A percentile compares a stretch with the other conserved stretches of the same genome.
Conservation (phyloP, 2,797 vertebrate genomes). For the Coracias cyanogaster region DNA sequence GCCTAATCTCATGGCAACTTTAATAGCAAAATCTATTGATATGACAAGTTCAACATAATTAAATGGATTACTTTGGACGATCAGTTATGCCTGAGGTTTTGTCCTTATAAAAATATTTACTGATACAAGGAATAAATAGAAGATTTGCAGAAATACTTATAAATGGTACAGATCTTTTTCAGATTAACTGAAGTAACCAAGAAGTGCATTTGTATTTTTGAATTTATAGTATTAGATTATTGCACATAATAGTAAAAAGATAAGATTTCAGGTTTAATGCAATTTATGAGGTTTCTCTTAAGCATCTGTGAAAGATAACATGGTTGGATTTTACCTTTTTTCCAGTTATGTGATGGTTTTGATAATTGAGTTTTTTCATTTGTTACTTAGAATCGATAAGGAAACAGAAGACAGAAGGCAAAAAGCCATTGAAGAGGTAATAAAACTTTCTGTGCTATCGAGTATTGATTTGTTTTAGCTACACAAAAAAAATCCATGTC, state of each 20-base stretch:
- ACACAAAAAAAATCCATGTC: accelerated
- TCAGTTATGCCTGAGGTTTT: neutral
- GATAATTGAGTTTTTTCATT: constrained; percentile 66
- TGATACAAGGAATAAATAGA: neutral
- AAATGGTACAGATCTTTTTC: neutral
- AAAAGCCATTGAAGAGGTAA: constrained; percentile 96
- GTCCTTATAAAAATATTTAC: neutral
- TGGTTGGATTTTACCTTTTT: neutral
- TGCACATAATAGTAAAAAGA: neutral
- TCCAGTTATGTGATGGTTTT: constrained; percentile 53
- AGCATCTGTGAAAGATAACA: neutral
- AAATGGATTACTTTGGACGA: neutral
- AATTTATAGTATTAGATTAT: neutral
- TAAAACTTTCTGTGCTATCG: neutral
- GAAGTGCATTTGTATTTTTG: neutral
- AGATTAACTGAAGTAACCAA: neutral
- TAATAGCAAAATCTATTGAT: neutral
- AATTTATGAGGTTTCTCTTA: neutral
- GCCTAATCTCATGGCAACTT: neutral
- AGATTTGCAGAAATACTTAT: neutral
- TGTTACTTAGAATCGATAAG: constrained; percentile 86
- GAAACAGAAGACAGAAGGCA: constrained; percentile 95
- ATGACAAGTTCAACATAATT: neutral
- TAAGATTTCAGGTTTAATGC: neutral
- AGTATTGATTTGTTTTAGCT: neutral